These are phyloP conservation scores for Artibeus jamaicensis DNA, from an alignment of 2,797 vertebrate species.

Conservation along the genomic window DNA sequence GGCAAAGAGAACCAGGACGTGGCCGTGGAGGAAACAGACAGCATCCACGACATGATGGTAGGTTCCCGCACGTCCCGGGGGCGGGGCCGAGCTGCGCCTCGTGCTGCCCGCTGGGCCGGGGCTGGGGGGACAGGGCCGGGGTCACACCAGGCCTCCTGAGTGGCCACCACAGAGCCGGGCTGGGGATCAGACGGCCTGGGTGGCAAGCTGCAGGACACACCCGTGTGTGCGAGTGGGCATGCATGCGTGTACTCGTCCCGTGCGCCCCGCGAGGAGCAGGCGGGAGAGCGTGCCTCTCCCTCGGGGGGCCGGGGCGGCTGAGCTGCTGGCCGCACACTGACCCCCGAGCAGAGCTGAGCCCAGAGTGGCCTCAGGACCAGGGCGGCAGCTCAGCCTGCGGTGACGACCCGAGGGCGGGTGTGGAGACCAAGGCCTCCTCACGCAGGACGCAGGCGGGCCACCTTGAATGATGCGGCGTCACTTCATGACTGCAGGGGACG, in stretches of 20 bases:
- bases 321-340: background rate
- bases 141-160: background rate
- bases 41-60: conserved; percentile 71
- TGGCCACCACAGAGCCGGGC: background rate
- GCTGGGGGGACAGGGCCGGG: background rate
- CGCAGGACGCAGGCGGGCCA: background rate
- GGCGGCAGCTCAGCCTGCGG: background rate
- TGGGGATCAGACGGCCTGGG: background rate
- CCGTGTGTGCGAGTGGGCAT: background rate
- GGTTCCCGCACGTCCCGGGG: background rate
- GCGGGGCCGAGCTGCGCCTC: accelerated
- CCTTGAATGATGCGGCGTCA: background rate
- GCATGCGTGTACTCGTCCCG: background rate
- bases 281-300: background rate
- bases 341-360: background rate
- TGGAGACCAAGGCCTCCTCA: background rate
- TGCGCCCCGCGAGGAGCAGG: background rate
- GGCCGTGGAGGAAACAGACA: background rate
- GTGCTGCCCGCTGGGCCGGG: accelerated
- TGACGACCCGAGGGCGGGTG: background rate
- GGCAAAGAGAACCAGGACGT: conserved; percentile 6
- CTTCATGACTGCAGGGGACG: background rate
- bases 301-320: background rate
- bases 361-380: accelerated
- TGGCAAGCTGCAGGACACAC: background rate